A percentile compares a stretch with the other conserved stretches of the same genome.
phyloP scores from a whole-genome alignment of 2,888 invertebrate genomes.

The Lathronympha strigana region DNA sequence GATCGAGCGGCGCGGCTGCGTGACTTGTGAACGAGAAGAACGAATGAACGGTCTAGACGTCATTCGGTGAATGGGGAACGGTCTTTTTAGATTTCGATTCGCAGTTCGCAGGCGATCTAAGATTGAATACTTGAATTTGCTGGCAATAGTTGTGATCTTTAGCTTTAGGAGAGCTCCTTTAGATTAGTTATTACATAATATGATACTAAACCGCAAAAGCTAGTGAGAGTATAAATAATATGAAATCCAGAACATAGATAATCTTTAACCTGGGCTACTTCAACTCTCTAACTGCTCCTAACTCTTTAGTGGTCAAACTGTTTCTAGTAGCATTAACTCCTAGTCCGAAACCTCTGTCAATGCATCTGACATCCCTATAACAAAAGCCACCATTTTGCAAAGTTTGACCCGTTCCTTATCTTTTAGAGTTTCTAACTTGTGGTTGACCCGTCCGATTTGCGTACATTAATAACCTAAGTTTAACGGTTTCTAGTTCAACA shows the following conservation, averaged over 20 bases:
- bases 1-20: constrained; percentile 43
- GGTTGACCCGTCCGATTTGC: constrained; percentile 29
- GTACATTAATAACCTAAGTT: constrained; percentile 36
- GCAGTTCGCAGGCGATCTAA: constrained; percentile 5
- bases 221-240: too few species aligned
- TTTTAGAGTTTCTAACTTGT: constrained; percentile 33
- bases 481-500: constrained; percentile 20
- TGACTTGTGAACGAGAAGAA: constrained; percentile 44
- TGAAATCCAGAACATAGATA: too few species aligned
- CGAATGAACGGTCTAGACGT: constrained; percentile 47
- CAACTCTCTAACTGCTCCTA: too few species aligned
- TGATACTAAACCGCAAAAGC: too few species aligned
- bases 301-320: not conserved
- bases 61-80: constrained; percentile 26
- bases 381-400: constrained; percentile 18
- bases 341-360: constrained; percentile 5
- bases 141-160: too few species aligned
- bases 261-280: too few species aligned
- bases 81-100: constrained; percentile 15
- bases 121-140: not conserved
- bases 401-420: constrained; percentile 40
- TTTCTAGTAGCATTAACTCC: not conserved
- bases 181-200: too few species aligned
- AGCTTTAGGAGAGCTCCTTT: too few species aligned
- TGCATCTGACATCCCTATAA: constrained; percentile 16